Conservation (phyloP, 2,888 invertebrate genomes). For the Copidosoma aretas region DNA sequence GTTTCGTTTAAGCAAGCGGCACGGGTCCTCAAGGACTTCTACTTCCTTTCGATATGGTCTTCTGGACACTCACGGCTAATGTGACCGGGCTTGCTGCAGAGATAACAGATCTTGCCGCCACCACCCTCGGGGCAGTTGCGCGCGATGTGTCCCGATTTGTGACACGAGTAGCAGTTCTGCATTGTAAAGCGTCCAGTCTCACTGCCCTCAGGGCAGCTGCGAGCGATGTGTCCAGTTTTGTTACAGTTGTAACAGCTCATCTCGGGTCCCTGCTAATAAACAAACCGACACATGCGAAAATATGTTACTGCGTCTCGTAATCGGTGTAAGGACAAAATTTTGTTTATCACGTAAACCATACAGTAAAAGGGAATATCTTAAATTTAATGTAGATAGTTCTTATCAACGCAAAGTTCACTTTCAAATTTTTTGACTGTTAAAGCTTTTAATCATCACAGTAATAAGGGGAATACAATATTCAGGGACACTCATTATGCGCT, state of each 20-base stretch:
- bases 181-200: constrained; percentile 64
- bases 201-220: constrained; percentile 80
- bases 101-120: constrained; percentile 82
- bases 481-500: too few species aligned
- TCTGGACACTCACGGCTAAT: constrained; percentile 91
- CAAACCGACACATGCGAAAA: constrained; percentile 16
- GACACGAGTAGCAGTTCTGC: constrained; percentile 71
- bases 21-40: constrained; percentile 56
- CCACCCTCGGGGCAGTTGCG: constrained; percentile 68
- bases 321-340: too few species aligned
- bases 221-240: constrained; percentile 90
- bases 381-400: too few species aligned
- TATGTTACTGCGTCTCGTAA: too few species aligned
- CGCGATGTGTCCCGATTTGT: constrained; percentile 75
- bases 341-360: too few species aligned
- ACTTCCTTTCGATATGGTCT: constrained; percentile 78
- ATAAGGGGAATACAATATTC: too few species aligned
- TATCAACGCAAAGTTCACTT: too few species aligned
- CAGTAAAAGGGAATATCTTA: too few species aligned
- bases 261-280: constrained; percentile 54
- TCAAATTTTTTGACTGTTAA: too few species aligned
- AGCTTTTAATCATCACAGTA: too few species aligned
- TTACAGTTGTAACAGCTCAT: constrained; percentile 93
- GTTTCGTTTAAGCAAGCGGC: constrained; percentile 59
- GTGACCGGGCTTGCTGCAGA: constrained; percentile 90